Evolutionary conservation across 2,113 vertebrate species (phyloP).

Genomic region (Morone saxatilis): DNA sequence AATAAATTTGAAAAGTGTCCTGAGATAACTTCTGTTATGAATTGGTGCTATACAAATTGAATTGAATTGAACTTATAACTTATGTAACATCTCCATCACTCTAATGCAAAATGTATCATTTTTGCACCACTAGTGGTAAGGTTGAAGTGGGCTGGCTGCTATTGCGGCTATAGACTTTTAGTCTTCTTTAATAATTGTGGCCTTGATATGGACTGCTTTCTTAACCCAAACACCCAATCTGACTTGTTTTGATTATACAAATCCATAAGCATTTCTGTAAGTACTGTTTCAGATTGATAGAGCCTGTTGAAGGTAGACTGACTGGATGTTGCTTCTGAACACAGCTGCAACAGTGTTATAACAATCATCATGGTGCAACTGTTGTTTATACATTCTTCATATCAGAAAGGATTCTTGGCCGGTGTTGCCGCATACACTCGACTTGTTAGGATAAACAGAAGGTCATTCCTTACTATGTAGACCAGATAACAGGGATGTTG

Average conservation of each 20-base stretch:
- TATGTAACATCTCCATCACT: neutral
- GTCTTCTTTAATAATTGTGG: conserved; percentile 13
- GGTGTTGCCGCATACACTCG: neutral
- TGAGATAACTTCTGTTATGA: too few species aligned
- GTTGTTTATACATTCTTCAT: conserved; percentile 57
- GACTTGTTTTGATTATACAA: conserved; percentile 7
- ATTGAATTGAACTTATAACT: neutral
- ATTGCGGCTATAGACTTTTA: neutral
- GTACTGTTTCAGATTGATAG: conserved; percentile 4
- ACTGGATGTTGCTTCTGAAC: neutral
- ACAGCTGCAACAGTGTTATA: conserved; percentile 45
- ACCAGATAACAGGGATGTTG: conserved; percentile 7
- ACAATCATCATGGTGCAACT: conserved; percentile 30
- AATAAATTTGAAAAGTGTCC: too few species aligned
- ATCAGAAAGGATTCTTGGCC: conserved; percentile 39
- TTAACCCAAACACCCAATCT: conserved; percentile 8
- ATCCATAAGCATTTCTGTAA: conserved; percentile 13
- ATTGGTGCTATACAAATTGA: too few species aligned
- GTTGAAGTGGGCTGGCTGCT: neutral
- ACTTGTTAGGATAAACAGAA: conserved; percentile 49
- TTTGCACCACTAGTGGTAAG: neutral
- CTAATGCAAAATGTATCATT: too few species aligned
- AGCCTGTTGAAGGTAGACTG: neutral
- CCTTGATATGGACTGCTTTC: conserved; percentile 1
- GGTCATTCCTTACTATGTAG: conserved; percentile 17